Percentiles rank a stretch among this genome's conserved stretches.
Conservation (phyloP, 2,113 vertebrate species). For the human region DNA sequence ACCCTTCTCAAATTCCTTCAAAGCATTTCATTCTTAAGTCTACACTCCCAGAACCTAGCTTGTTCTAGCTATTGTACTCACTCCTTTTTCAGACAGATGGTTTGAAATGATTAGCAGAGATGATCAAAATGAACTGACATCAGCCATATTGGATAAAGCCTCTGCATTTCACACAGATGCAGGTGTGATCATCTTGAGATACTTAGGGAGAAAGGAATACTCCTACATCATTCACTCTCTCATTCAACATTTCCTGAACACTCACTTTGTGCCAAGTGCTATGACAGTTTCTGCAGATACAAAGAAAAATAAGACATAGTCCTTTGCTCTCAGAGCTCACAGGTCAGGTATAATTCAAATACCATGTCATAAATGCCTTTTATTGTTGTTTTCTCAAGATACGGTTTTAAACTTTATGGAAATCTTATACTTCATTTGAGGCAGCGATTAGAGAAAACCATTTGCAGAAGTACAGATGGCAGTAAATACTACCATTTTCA, state of each 20-base stretch:
- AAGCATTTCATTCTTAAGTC: constrained; percentile 35
- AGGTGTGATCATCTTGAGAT: not conserved
- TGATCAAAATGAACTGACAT: not conserved
- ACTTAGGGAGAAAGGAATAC: not conserved
- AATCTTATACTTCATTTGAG: constrained; percentile 33
- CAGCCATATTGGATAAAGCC: not conserved
- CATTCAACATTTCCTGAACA: constrained; percentile 17
- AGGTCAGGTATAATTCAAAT: constrained; percentile 34
- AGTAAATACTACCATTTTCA: constrained; percentile 46
- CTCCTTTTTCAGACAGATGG: not conserved
- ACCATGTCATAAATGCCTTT: not conserved
- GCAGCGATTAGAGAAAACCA: constrained; percentile 20
- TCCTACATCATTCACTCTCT: not conserved
- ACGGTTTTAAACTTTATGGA: constrained; percentile 36
- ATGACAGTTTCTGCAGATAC: not conserved
- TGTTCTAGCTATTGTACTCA: constrained; percentile 4
- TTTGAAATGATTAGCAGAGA: not conserved
- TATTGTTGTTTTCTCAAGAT: constrained; percentile 15
- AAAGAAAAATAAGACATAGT: not conserved
- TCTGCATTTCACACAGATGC: not conserved
- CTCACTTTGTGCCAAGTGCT: constrained; percentile 13
- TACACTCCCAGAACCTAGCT: not conserved
- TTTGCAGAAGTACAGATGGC: not conserved
- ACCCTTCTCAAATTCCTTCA: constrained; percentile 31
- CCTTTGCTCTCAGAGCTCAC: not conserved